Base-by-base conservation (phyloP, 2,797 vertebrate genomes). In the Schizopygopsis pylzovi region DNA sequence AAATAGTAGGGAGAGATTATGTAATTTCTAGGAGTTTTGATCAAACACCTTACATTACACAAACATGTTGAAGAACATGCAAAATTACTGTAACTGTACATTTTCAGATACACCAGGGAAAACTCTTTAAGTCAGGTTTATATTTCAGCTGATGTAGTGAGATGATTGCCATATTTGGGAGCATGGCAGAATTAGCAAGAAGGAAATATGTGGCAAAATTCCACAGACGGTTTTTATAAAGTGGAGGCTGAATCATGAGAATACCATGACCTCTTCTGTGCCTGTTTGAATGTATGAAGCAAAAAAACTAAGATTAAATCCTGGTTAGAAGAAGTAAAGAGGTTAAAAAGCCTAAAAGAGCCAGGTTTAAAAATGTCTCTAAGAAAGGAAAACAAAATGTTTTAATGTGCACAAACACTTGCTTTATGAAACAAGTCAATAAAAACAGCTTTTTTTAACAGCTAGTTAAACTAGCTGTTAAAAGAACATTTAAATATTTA, bases 141-240 rank as follows among this genome's bases (percentile, higher is more conserved):
- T 37, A 77, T 90, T 92, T 89, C 91, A 91, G 91, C 89, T 91
- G 82, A 93, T 92, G 91, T 90, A 87, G 87, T 81, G 65, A 91
- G 82, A 85, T 52, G 7, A 72, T 28, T 70, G 85, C 91, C 94
- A 92, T 94, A 93, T 94, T 94, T 93, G 92, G 93, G 89, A 79
- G 91, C 49, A 0, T 33, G 71, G 82, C 39, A 56, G 72, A 85
- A 28, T 59, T 72, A 82, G 90, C 81, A 83, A 91, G 90, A 83
- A 90, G 88, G 12, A 84, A 76, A 85, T 82, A 43, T 86, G 73
- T 83, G 84, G 89, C 87, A 90, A 89, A 91, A 93, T 92, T 93
- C 93, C 92, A 93, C 93, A 93, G 92, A 90, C 45, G 91, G 91
- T 93, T 94, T 94, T 91, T 90, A 94, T 94, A 92, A 93, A 89